Percentiles rank a stretch among this genome's conserved stretches.
These are phyloP conservation scores for Drosophila lini DNA, from an alignment of 1,140 invertebrate genomes.

Conservation along the genomic window DNA sequence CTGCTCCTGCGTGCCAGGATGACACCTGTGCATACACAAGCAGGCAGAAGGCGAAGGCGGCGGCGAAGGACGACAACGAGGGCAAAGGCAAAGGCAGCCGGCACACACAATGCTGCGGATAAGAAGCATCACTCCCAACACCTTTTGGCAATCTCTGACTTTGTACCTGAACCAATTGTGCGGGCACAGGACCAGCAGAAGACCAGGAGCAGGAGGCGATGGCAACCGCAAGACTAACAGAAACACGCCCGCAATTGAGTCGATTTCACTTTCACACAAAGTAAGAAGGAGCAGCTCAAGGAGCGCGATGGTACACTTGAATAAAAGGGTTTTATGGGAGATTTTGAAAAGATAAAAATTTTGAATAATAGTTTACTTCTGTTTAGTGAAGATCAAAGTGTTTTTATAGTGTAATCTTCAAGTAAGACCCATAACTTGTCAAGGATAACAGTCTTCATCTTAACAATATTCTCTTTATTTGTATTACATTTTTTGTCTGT, in stretches of 20 bases:
- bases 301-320: conserved; percentile 3
- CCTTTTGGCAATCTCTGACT: conserved; percentile 55
- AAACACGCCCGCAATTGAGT: conserved; percentile 75
- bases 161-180: conserved; percentile 55
- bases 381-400: too few relatives aligned
- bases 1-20: conserved; percentile 37
- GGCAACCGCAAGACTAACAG: conserved; percentile 73
- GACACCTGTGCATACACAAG: conserved; percentile 74
- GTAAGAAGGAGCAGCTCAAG: conserved; percentile 11
- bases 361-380: too few relatives aligned
- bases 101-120: conserved; percentile 38
- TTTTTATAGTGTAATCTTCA: neutral
- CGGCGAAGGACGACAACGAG: neutral
- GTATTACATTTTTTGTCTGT: neutral
- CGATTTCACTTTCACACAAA: conserved; percentile 62
- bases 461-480: neutral
- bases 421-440: too few relatives aligned
- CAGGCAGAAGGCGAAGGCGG: conserved; percentile 5
- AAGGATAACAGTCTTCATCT: neutral
- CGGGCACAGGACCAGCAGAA: conserved; percentile 27
- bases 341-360: neutral
- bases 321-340: neutral
- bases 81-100: conserved; percentile 21
- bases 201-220: conserved; percentile 25
- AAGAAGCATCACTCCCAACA: conserved; percentile 51